These are phyloP conservation scores for Hyppa rectilinea DNA, from an alignment of 2,888 invertebrate species.

Conservation along the genomic window DNA sequence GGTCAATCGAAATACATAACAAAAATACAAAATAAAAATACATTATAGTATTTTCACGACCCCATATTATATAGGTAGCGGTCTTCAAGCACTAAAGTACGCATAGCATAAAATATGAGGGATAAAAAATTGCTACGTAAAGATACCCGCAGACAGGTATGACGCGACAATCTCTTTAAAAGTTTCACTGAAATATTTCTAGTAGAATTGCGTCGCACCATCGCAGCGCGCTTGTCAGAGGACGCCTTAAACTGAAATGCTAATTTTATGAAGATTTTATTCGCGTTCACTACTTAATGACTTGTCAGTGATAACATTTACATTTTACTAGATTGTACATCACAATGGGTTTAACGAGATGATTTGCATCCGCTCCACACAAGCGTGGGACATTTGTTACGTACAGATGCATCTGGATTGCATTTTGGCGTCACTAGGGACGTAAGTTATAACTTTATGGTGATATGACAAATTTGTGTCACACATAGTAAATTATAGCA, in stretches of 20 bases:
- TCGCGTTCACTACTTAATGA: constrained; percentile 65
- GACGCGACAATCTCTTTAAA: neutral
- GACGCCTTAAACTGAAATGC: constrained; percentile 60
- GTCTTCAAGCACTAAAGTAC: too few species aligned
- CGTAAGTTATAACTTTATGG: constrained; percentile 5
- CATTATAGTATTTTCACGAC: too few species aligned
- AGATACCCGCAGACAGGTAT: neutral
- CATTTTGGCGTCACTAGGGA: constrained; percentile 26
- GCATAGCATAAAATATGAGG: constrained; percentile 31
- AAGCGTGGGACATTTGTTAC: constrained; percentile 51
- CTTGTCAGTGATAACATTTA: constrained; percentile 71
- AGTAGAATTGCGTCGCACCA: neutral
- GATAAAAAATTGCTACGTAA: constrained; percentile 31
- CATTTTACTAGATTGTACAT: constrained; percentile 71
- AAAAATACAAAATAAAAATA: too few species aligned
- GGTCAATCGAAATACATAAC: too few species aligned
- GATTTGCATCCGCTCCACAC: constrained; percentile 61
- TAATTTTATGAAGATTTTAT: constrained; percentile 69
- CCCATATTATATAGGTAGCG: too few species aligned
- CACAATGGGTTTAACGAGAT: constrained; percentile 48
- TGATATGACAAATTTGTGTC: constrained; percentile 3
- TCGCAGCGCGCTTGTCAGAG: neutral
- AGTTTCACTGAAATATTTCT: neutral
- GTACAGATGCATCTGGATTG: constrained; percentile 58
- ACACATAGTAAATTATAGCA: neutral